A percentile compares a stretch with the other conserved stretches of the same genome.
These are phyloP conservation scores for Loxodonta africana DNA, from an alignment of 2,113 vertebrate species.

Conservation along the genomic window DNA sequence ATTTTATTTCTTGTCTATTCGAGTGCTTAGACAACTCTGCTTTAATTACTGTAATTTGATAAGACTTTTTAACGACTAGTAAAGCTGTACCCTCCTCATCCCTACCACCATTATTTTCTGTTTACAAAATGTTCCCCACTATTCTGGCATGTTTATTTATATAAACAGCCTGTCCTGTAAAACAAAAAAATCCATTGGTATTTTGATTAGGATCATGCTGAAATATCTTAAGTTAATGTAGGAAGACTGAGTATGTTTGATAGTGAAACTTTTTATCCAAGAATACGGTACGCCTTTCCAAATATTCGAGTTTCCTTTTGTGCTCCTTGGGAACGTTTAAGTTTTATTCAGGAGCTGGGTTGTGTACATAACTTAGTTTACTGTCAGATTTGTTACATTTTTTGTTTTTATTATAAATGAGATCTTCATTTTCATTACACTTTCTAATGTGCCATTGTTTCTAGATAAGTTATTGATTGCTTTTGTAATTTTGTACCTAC, in stretches of 20 bases:
- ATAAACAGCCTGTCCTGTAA: background rate
- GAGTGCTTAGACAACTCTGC: background rate
- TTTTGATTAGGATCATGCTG: background rate
- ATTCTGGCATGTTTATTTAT: background rate
- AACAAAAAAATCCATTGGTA: background rate
- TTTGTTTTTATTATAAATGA: background rate
- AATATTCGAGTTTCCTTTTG: background rate
- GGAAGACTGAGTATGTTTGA: background rate
- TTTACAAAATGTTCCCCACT: background rate
- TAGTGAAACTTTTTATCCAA: background rate
- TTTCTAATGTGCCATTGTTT: constrained; percentile 9
- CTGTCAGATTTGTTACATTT: background rate
- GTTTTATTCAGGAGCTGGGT: background rate
- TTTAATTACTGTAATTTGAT: constrained; percentile 21
- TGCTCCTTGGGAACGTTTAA: background rate
- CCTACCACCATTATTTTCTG: background rate
- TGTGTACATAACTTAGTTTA: background rate
- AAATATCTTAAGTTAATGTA: constrained; percentile 49
- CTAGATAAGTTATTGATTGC: background rate
- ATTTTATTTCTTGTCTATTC: background rate
- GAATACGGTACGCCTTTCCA: background rate
- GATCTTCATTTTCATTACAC: background rate
- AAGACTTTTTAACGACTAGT: background rate
- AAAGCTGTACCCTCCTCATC: background rate
- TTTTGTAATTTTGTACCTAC: background rate